A percentile compares a stretch with the other conserved stretches of the same genome.
These are phyloP conservation scores for Phengaris arion DNA, from an alignment of 2,888 invertebrate species.

Conservation along the genomic window DNA sequence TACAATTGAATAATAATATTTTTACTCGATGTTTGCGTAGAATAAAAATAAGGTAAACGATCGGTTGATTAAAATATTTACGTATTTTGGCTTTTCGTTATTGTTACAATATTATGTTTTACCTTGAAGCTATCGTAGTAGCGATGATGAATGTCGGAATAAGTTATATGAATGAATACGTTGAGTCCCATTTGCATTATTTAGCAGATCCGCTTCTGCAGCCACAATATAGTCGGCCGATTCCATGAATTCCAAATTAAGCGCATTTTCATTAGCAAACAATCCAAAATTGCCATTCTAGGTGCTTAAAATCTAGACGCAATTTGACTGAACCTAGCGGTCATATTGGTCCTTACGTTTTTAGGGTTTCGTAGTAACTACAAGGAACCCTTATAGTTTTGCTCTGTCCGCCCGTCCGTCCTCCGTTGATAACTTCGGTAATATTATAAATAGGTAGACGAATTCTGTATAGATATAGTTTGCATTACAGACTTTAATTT, in stretches of 20 bases:
- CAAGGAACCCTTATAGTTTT: too few species aligned
- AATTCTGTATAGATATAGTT: too few species aligned
- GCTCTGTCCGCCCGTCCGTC: too few species aligned
- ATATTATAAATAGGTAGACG: too few species aligned
- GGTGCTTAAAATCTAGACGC: slow-evolving; percentile 8
- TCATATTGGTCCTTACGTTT: neutral
- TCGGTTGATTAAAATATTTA: neutral
- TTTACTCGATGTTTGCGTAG: neutral
- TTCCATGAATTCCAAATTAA: slow-evolving; percentile 25
- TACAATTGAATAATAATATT: neutral
- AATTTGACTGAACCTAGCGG: too few species aligned
- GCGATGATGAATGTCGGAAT: neutral
- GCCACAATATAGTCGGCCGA: slow-evolving; percentile 14
- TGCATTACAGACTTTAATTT: too few species aligned
- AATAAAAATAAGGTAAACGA: neutral
- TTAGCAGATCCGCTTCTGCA: slow-evolving; percentile 14
- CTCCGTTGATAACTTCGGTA: too few species aligned
- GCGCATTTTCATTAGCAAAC: slow-evolving; percentile 24
- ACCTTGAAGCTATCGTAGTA: neutral
- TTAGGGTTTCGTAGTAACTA: neutral
- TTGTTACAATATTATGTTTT: too few species aligned
- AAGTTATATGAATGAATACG: slow-evolving; percentile 5
- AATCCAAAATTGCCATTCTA: neutral
- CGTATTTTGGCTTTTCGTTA: neutral
- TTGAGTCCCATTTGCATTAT: slow-evolving; percentile 22